phyloP scores from a whole-genome alignment of 2,888 invertebrate species.

The Taenaris catops region DNA sequence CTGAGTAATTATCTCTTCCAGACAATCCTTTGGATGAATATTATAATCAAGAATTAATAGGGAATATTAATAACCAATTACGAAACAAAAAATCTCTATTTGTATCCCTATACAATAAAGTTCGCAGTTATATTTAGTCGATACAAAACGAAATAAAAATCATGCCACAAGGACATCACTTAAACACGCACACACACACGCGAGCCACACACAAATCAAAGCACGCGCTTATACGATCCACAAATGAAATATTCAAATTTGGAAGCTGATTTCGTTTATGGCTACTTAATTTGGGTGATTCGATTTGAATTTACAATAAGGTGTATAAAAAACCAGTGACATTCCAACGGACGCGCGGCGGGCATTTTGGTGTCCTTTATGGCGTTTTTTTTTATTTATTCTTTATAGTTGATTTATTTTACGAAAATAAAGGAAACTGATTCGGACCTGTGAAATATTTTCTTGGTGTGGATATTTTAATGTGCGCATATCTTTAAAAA shows the following conservation, averaged over 20 bases:
- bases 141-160: too few species aligned
- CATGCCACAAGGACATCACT: constrained; percentile 35
- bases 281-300: constrained; percentile 80
- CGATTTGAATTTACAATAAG: constrained; percentile 76
- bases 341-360: constrained; percentile 45
- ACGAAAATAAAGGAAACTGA: constrained; percentile 19
- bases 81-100: not conserved
- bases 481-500: too few species aligned
- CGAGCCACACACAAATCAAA: constrained; percentile 57
- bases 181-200: constrained; percentile 44
- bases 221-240: constrained; percentile 57
- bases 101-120: too few species aligned
- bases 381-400: constrained; percentile 23
- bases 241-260: constrained; percentile 80
- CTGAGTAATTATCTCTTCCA: too few species aligned
- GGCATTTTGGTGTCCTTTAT: constrained; percentile 18
- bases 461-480: too few species aligned
- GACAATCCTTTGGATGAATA: too few species aligned
- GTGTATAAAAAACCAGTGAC: constrained; percentile 58
- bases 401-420: constrained; percentile 24
- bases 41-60: too few species aligned
- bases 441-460: constrained; percentile 17
- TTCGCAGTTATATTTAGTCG: too few species aligned
- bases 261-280: constrained; percentile 80
- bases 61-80: too few species aligned